Percentiles rank a stretch among this genome's conserved stretches.
phyloP scores from a whole-genome alignment of 2,888 invertebrate species.

The Ichneumoninae sp. region DNA sequence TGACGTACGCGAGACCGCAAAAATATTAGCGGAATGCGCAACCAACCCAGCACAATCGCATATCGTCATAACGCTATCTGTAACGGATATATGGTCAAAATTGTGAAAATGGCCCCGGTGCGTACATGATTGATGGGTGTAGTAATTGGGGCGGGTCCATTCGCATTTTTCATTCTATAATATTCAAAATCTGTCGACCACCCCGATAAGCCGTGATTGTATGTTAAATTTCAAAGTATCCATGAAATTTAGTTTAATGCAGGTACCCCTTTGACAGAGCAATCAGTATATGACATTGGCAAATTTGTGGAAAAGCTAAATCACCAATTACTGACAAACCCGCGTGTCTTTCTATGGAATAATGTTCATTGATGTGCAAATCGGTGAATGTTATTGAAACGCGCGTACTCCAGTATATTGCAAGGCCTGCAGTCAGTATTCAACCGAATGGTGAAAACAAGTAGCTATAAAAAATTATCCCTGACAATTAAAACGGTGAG shows the following conservation, averaged over 20 bases:
- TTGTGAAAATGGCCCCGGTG: too few relatives aligned
- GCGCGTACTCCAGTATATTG: too few relatives aligned
- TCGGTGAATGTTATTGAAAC: neutral
- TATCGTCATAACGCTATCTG: neutral
- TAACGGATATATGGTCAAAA: neutral
- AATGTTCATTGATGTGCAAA: neutral
- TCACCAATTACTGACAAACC: neutral
- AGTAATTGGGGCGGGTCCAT: too few relatives aligned
- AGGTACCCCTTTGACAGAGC: neutral
- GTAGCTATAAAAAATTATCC: constrained; percentile 44
- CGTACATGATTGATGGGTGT: too few relatives aligned
- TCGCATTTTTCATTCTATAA: neutral
- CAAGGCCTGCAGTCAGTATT: neutral
- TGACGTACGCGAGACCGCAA: neutral
- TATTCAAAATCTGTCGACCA: constrained; percentile 1
- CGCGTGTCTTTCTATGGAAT: neutral
- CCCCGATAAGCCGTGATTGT: constrained; percentile 22
- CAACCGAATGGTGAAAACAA: neutral
- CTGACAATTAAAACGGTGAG: constrained; percentile 40
- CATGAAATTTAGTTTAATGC: constrained; percentile 2
- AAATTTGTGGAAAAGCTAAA: neutral
- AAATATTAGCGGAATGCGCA: neutral
- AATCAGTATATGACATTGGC: neutral
- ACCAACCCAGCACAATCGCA: neutral
- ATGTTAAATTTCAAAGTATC: neutral